phyloP scores from a whole-genome alignment of 2,888 invertebrate species.

The Hecatera dysodea region DNA sequence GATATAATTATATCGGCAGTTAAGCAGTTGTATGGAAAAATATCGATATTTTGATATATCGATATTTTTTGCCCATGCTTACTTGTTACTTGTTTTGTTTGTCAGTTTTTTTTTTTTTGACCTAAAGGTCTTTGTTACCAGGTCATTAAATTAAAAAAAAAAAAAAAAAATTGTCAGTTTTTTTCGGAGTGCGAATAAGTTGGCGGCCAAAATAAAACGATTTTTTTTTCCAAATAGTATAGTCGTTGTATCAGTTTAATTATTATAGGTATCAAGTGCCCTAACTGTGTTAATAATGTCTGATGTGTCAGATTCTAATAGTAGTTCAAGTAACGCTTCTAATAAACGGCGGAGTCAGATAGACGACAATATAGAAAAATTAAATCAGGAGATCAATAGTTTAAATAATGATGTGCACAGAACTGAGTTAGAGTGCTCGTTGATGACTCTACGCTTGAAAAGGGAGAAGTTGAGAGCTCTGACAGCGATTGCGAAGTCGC shows the following conservation, averaged over 20 bases:
- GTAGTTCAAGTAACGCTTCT: neutral
- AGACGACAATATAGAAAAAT: slow-evolving; percentile 26
- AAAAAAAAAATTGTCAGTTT: no score
- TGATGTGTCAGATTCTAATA: neutral
- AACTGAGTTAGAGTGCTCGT: slow-evolving; percentile 13
- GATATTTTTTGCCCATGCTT: no score
- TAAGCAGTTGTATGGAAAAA: no score
- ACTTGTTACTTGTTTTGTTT: no score
- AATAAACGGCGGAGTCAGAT: slow-evolving; percentile 29
- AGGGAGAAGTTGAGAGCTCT: slow-evolving; percentile 44
- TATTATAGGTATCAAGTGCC: no score
- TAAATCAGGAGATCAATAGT: slow-evolving; percentile 7
- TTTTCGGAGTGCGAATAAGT: neutral
- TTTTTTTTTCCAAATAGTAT: no score
- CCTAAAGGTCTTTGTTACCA: no score
- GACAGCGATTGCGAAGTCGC: slow-evolving; percentile 35
- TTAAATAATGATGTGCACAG: slow-evolving; percentile 10
- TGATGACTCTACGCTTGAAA: slow-evolving; percentile 44
- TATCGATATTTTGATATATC: no score
- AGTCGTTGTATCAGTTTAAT: neutral
- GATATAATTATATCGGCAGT: no score
- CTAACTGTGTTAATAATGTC: slow-evolving; percentile 15
- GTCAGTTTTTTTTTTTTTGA: no score
- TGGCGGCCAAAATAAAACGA: neutral
- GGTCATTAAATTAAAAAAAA: no score